Percentiles rank a stretch among this genome's conserved stretches.
Evolutionary conservation across 2,888 invertebrate species (phyloP).

Genomic region (Ryuthela nishihirai): DNA sequence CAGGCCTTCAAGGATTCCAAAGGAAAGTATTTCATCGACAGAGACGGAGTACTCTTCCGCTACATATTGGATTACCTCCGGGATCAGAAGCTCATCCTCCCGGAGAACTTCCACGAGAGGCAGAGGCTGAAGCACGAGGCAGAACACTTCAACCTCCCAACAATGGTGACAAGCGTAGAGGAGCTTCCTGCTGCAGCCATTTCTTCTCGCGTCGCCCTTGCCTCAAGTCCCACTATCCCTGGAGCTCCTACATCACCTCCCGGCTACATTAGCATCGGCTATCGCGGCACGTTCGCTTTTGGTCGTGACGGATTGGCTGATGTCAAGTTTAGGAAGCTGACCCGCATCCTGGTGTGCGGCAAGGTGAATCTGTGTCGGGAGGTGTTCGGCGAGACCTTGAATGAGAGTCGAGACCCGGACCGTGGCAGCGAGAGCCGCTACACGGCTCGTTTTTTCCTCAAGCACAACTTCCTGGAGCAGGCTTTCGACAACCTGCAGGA

Average conservation of each 20-base stretch:
- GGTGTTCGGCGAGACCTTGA: constrained; percentile 90
- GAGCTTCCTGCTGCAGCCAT: neutral
- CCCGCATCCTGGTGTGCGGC: constrained; percentile 92
- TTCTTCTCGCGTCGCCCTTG: neutral
- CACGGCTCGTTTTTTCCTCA: constrained; percentile 96
- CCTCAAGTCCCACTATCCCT: constrained; percentile 2
- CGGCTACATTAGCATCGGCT: constrained; percentile 90
- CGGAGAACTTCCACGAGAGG: constrained; percentile 83
- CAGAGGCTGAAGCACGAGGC: constrained; percentile 57
- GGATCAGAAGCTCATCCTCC: constrained; percentile 75
- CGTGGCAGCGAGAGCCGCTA: constrained; percentile 89
- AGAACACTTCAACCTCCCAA: constrained; percentile 59
- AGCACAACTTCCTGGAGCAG: constrained; percentile 94
- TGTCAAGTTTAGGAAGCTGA: constrained; percentile 96
- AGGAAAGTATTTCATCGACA: constrained; percentile 73
- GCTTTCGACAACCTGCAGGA: constrained; percentile 57
- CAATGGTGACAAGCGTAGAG: constrained; percentile 21
- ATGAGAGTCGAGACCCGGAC: constrained; percentile 97
- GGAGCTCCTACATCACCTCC: constrained; percentile 46
- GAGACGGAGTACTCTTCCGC: constrained; percentile 95
- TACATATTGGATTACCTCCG: constrained; percentile 95
- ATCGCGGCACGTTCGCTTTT: constrained; percentile 97
- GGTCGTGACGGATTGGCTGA: constrained; percentile 97
- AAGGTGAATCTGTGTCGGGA: constrained; percentile 91
- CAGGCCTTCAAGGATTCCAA: constrained; percentile 48